Evolutionary conservation across 1,140 invertebrate genomes (phyloP).

Genomic region (Cotesia vestalis): DNA sequence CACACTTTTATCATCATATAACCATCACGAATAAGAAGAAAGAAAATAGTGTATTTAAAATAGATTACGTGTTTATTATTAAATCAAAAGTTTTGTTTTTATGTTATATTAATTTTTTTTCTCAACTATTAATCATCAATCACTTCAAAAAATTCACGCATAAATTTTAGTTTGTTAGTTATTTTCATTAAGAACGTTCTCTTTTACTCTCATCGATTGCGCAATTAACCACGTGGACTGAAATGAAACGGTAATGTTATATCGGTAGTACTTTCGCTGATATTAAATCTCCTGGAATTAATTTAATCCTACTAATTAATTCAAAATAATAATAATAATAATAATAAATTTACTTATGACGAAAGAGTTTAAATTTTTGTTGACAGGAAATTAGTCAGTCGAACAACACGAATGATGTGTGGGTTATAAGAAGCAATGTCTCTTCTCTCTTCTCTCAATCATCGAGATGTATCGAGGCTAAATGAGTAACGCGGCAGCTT

Average conservation of each 20-base stretch:
- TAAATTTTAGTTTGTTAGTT: not conserved
- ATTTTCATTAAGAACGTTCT: conserved; percentile 18
- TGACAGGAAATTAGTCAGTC: conserved; percentile 9
- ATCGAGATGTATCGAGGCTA: conserved; percentile 27
- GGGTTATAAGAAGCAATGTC: conserved; percentile 5
- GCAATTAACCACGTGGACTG: conserved; percentile 25
- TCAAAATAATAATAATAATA: not conserved
- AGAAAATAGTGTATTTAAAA: too few relatives aligned
- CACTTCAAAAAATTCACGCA: not conserved
- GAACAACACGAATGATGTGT: not conserved
- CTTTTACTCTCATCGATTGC: conserved; percentile 32
- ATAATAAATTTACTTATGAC: not conserved
- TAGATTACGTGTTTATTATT: too few relatives aligned
- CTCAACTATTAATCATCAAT: not conserved
- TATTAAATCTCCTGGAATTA: not conserved
- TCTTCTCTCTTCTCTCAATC: not conserved
- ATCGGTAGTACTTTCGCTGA: conserved; percentile 10
- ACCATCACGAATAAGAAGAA: too few relatives aligned
- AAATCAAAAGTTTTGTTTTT: too few relatives aligned
- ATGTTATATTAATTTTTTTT: too few relatives aligned
- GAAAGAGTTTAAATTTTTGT: not conserved
- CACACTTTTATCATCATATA: too few relatives aligned
- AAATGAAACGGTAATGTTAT: conserved; percentile 7
- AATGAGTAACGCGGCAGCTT: conserved; percentile 22
- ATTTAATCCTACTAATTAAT: conserved; percentile 13